Conservation (phyloP, 2,113 vertebrate genomes). For the Columbina picui region DNA sequence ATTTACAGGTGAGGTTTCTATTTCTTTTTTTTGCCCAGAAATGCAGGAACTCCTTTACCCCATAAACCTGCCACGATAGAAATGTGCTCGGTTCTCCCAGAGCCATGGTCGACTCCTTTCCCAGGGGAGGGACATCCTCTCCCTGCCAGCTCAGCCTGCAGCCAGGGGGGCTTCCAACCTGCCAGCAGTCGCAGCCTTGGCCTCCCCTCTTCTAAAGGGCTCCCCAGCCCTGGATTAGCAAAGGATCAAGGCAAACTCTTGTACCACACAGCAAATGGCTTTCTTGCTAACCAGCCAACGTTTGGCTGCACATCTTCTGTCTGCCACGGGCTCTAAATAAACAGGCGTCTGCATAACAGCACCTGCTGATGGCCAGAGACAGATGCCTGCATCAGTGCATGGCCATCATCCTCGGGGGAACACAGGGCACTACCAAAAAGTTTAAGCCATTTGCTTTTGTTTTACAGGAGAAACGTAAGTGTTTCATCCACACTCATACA, state of each 20-base stretch:
- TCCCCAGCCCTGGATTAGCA: neutral
- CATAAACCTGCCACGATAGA: neutral
- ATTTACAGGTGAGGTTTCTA: neutral
- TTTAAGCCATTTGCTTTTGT: neutral
- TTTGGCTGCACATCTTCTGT: neutral
- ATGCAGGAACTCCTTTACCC: neutral
- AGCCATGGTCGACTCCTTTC: neutral
- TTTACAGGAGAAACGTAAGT: neutral
- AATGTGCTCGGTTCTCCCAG: neutral
- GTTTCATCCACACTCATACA: fast-evolving
- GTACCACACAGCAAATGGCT: neutral
- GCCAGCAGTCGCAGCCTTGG: neutral
- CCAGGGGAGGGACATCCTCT: neutral
- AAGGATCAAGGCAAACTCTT: neutral
- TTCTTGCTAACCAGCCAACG: neutral
- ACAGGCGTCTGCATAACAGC: neutral
- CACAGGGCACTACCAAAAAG: neutral
- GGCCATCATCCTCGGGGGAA: fast-evolving
- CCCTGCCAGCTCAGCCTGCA: neutral
- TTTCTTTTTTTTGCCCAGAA: neutral
- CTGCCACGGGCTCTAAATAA: neutral
- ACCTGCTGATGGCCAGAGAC: neutral
- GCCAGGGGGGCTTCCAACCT: neutral
- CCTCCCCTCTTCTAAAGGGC: neutral
- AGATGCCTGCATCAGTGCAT: neutral